A percentile compares a stretch with the other conserved stretches of the same genome.
phyloP scores from a whole-genome alignment of 2,797 vertebrate genomes.

The Scyliorhinus canicula region DNA sequence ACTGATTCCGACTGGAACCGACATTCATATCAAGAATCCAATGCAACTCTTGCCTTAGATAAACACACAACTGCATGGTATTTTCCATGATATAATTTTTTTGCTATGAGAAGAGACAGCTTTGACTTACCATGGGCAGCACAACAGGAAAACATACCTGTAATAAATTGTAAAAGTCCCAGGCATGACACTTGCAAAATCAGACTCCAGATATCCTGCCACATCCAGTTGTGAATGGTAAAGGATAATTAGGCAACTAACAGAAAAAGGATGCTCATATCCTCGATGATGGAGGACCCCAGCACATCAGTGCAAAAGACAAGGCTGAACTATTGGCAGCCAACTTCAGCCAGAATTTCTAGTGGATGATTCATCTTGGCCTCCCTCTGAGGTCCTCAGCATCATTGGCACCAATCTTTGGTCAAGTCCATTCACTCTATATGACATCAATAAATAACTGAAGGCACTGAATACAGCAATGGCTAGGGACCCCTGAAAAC shows the following conservation, averaged over 20 bases:
- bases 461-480: not conserved
- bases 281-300: not conserved
- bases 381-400: not conserved
- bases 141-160: not conserved
- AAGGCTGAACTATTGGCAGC: not conserved
- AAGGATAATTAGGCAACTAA: not conserved
- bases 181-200: not conserved
- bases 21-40: not conserved
- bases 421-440: not conserved
- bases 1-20: not conserved
- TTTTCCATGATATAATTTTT: not conserved
- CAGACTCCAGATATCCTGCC: not conserved
- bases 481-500: not conserved
- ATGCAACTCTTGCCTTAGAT: not conserved
- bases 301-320: not conserved
- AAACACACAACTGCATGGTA: not conserved
- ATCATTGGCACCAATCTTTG: not conserved
- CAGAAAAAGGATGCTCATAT: not conserved
- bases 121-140: not conserved
- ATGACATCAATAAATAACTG: not conserved
- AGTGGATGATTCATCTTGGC: not conserved
- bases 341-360: not conserved
- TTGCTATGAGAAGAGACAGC: not conserved
- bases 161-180: not conserved
- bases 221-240: not conserved